A percentile compares a stretch with the other conserved stretches of the same genome.
These are phyloP conservation scores for Drosophila repleta DNA, from an alignment of 1,140 invertebrate genomes.

Conservation along the genomic window DNA sequence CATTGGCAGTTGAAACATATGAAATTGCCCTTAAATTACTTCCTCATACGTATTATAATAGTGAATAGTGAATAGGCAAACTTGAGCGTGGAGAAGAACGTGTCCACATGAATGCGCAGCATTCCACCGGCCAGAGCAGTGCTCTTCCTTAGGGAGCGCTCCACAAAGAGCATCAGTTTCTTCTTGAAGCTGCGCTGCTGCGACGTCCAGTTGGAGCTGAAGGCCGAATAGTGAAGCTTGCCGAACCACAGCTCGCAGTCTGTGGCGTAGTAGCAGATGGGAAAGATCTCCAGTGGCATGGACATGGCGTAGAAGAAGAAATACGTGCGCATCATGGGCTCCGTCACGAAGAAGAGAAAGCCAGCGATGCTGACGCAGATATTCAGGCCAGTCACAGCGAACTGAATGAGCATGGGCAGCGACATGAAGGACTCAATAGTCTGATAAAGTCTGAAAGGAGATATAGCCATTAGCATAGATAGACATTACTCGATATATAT, in stretches of 20 bases:
- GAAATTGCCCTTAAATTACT: too few species aligned
- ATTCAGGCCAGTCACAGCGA: slow-evolving; percentile 61
- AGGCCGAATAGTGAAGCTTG: slow-evolving; percentile 61
- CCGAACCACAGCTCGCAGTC: slow-evolving; percentile 60
- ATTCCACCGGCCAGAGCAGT: slow-evolving; percentile 68
- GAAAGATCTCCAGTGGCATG: slow-evolving; percentile 66
- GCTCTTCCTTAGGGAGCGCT: slow-evolving; percentile 56
- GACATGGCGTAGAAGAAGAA: slow-evolving; percentile 54
- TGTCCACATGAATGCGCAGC: slow-evolving; percentile 61
- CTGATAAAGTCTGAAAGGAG: slow-evolving; percentile 46
- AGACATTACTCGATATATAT: not conserved
- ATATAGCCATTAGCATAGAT: too few species aligned
- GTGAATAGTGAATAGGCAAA: slow-evolving; percentile 74
- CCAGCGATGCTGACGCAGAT: slow-evolving; percentile 56
- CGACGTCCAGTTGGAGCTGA: slow-evolving; percentile 64
- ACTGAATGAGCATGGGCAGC: slow-evolving; percentile 71
- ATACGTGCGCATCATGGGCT: slow-evolving; percentile 49
- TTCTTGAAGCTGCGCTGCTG: slow-evolving; percentile 61
- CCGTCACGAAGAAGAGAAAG: slow-evolving; percentile 58
- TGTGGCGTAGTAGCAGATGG: slow-evolving; percentile 71
- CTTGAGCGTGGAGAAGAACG: slow-evolving; percentile 67
- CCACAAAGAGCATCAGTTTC: slow-evolving; percentile 69
- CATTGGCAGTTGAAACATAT: too few species aligned
- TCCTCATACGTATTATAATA: slow-evolving; percentile 53
- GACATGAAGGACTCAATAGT: slow-evolving; percentile 65